A percentile compares a stretch with the other conserved stretches of the same genome.
phyloP scores from a whole-genome alignment of 2,113 vertebrate genomes.

The Hyperopisus bebe region DNA sequence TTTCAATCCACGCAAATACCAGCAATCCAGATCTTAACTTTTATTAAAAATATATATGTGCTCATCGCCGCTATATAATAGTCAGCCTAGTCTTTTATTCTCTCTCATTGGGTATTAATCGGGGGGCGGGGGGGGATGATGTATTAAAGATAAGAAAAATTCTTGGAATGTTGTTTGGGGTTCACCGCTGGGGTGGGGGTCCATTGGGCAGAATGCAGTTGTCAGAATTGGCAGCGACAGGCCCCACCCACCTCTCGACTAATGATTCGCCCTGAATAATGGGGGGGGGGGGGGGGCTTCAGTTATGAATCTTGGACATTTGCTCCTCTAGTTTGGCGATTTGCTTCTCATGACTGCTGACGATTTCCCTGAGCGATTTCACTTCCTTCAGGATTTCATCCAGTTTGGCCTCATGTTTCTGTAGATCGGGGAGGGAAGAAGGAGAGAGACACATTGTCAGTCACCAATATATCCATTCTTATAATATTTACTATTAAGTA shows the following conservation, averaged over 20 bases:
- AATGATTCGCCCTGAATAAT: conserved; percentile 57
- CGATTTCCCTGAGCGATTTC: conserved; percentile 85
- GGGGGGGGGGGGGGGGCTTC: conserved; percentile 45
- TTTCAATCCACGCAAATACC: conserved; percentile 10
- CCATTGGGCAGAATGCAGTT: conserved; percentile 57
- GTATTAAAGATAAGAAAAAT: conserved; percentile 52
- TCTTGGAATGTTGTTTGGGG: conserved; percentile 69
- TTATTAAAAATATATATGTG: conserved; percentile 17
- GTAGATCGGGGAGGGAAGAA: conserved; percentile 18
- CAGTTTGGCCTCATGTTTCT: conserved; percentile 89
- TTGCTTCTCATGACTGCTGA: conserved; percentile 86
- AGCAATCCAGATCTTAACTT: conserved; percentile 31
- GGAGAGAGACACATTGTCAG: neutral
- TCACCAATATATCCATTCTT: neutral
- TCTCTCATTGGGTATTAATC: conserved; percentile 54
- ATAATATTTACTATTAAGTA: neutral
- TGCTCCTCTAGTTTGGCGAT: conserved; percentile 93
- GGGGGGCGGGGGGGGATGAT: conserved; percentile 56
- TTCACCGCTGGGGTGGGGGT: conserved; percentile 46
- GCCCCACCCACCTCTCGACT: conserved; percentile 52
- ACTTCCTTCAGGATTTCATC: conserved; percentile 93
- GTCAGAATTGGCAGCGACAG: conserved; percentile 58
- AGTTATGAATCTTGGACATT: conserved; percentile 81
- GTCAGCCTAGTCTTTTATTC: conserved; percentile 37
- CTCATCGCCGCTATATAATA: conserved; percentile 24